Conservation (phyloP, 2,113 vertebrate species). For the Ceyx cyanopectus region DNA sequence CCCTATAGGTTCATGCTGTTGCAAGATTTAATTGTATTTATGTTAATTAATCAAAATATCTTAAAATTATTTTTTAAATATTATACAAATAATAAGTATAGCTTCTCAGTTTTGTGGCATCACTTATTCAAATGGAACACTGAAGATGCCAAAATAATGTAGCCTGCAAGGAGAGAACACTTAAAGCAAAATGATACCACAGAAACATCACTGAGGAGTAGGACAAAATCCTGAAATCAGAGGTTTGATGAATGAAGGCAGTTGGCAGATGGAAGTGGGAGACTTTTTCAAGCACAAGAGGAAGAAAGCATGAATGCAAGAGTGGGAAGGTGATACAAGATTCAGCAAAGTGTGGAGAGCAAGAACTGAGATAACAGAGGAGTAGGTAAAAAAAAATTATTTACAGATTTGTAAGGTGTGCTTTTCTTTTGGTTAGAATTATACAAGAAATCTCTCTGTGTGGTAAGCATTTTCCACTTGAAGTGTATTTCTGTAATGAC, state of each 20-base stretch:
- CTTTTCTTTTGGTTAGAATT: not conserved
- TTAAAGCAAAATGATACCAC: not conserved
- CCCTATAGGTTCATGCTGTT: not conserved
- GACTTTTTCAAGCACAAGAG: slow-evolving; percentile 12
- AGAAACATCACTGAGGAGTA: not conserved
- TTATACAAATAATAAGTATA: not conserved
- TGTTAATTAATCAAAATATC: not conserved
- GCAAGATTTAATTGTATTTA: not conserved
- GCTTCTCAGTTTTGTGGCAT: not conserved
- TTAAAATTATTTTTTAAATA: not conserved
- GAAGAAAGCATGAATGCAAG: not conserved
- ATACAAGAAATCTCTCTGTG: slow-evolving; percentile 29
- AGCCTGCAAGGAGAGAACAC: not conserved
- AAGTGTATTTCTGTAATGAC: slow-evolving; percentile 17
- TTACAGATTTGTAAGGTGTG: not conserved
- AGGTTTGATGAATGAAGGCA: not conserved
- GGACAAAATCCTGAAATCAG: slow-evolving; percentile 9
- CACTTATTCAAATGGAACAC: not conserved
- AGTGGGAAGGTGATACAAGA: slow-evolving; percentile 12
- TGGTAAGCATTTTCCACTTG: slow-evolving; percentile 2
- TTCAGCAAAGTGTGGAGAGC: not conserved
- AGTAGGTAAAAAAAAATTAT: not conserved
- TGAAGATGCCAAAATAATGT: not conserved
- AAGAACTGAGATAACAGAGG: not conserved
- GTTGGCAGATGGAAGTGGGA: slow-evolving; percentile 56